Evolutionary conservation across 1,140 invertebrate species (phyloP), one percentile per base, ranked within the genome.

Genomic region (Drosophila erecta): DNA sequence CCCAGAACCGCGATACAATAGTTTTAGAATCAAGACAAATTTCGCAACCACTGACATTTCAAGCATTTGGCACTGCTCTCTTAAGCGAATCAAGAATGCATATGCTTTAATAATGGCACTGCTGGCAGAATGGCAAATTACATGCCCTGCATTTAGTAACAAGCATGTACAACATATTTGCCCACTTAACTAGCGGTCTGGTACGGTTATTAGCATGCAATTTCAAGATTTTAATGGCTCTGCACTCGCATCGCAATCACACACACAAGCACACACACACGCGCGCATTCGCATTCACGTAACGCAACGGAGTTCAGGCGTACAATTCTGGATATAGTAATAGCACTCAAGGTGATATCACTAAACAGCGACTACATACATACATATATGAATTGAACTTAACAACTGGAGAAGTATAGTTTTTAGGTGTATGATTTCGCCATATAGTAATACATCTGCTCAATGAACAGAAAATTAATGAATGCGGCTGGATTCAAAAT

Each of bases 91-190:
- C 60, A 75, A 65, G 71, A 75, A 75, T 75, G 71, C 60, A 75
- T 75, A 47, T 60, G 43, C 57, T 50, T 61, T 69, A 85, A 67
- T 64, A 85, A 85, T 85, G 62, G 77, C 77, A 85, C 61, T 85
- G 59, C 38, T 24, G 55, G 75, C 73, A 84, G 59, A 74, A 50
- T 69, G 51, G 59, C 76, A 89, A 87, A 89, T 87, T 89, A 89
- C 83, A 87, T 89, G 84, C 66, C 69, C 61, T 87, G 83, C 66
- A 79, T 83, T 87, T 89, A 55, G 84, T 86, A 86, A 86, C 83
- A 59, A 87, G 83, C 83, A 87, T 87, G 83, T 89, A 87, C 85
- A 79, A 89, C 84, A 89, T 89, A 81, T 86, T 81, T 83, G 76
- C 83, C 66, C 83, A 83, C 79, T 87, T 89, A 89, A 81, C 80